These are phyloP conservation scores for Caenorhabditis macrosperma DNA, from an alignment of 2,888 invertebrate genomes.

Conservation along the genomic window DNA sequence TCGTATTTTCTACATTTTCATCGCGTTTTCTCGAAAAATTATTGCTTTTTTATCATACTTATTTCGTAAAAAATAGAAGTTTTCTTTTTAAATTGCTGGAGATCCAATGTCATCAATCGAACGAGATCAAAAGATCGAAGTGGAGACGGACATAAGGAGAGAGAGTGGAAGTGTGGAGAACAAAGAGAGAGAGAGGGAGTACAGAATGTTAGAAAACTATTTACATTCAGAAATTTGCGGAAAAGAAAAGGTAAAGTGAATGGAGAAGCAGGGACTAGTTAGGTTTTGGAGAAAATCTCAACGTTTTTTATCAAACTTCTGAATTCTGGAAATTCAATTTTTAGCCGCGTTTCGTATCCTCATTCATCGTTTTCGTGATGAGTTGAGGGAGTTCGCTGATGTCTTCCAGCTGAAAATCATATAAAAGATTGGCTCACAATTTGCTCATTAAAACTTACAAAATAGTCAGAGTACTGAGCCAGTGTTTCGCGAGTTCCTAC, in stretches of 20 bases:
- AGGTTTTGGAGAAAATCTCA: not conserved
- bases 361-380: conserved; percentile 67
- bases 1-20: conserved; percentile 8
- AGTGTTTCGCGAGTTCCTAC: conserved; percentile 77
- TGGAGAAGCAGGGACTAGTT: not conserved
- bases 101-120: conserved; percentile 15
- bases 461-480: conserved; percentile 77
- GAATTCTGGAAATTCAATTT: not conserved
- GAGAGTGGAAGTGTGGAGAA: conserved; percentile 1
- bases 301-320: not conserved
- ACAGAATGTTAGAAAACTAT: conserved; percentile 15
- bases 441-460: conserved; percentile 63
- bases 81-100: not conserved
- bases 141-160: too few species aligned
- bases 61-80: not conserved
- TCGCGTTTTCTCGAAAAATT: conserved; percentile 1
- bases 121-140: conserved; percentile 7
- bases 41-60: conserved; percentile 23
- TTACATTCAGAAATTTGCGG: conserved; percentile 30
- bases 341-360: conserved; percentile 71
- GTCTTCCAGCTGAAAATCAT: conserved; percentile 78
- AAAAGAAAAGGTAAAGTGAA: too few species aligned
- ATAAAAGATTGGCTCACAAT: not conserved
- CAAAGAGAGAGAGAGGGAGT: not conserved
- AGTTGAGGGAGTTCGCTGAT: conserved; percentile 72